A percentile compares a stretch with the other conserved stretches of the same genome.
Evolutionary conservation across 2,113 vertebrate species (phyloP).

Genomic region (Hepsetus odoe): DNA sequence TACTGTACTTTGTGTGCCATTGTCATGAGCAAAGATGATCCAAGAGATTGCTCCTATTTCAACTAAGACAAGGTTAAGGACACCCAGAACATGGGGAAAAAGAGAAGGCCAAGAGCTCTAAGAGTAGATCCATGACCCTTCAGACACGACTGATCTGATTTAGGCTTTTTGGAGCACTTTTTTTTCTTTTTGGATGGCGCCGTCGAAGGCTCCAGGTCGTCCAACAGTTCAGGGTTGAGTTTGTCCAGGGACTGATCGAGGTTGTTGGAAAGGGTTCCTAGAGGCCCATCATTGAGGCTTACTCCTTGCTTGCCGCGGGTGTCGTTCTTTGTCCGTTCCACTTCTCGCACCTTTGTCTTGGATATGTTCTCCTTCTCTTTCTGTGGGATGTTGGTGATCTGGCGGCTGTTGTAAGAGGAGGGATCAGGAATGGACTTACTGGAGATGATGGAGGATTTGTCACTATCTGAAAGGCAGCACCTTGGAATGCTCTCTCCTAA

Average conservation of each 20-base stretch:
- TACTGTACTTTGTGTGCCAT: conserved; percentile 70
- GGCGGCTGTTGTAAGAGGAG: conserved; percentile 81
- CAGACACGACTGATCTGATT: conserved; percentile 90
- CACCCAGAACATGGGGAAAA: conserved; percentile 72
- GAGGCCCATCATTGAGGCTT: conserved; percentile 88
- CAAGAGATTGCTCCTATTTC: conserved; percentile 57
- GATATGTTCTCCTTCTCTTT: conserved; percentile 93
- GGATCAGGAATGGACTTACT: conserved; percentile 79
- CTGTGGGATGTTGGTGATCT: conserved; percentile 85
- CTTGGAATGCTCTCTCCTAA: conserved; percentile 72
- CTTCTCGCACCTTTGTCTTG: conserved; percentile 83
- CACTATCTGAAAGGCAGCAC: conserved; percentile 87
- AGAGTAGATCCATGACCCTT: conserved; percentile 68
- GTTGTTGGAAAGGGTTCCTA: conserved; percentile 89
- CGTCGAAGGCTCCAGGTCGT: conserved; percentile 86
- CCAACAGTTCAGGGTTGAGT: conserved; percentile 82
- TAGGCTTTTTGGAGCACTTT: conserved; percentile 93
- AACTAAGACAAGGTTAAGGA: conserved; percentile 77
- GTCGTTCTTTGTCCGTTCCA: conserved; percentile 83
- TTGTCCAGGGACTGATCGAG: conserved; percentile 85
- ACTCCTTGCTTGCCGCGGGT: conserved; percentile 85
- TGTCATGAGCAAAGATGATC: conserved; percentile 76
- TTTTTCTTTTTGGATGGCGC: conserved; percentile 91
- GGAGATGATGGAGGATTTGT: conserved; percentile 91
- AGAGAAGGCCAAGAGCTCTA: conserved; percentile 63